phyloP scores from a whole-genome alignment of 2,888 invertebrate genomes.

The Pteria penguin region DNA sequence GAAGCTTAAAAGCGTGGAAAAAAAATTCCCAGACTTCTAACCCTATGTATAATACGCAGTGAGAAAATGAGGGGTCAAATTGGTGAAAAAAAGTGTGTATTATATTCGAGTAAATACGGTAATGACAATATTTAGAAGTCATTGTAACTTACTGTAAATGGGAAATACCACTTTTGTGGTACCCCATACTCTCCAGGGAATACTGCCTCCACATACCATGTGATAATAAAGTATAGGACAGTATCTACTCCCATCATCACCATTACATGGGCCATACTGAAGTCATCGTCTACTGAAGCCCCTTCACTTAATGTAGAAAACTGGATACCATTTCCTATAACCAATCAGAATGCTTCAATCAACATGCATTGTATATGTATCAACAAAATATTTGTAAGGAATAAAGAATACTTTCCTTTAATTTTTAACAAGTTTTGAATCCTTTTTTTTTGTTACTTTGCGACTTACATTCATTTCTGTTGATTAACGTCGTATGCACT shows the following conservation, averaged over 20 bases:
- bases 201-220: slow-evolving; percentile 92
- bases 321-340: slow-evolving; percentile 75
- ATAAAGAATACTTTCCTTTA: no score
- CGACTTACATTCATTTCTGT: no score
- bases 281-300: slow-evolving; percentile 85
- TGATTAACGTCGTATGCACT: no score
- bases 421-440: no score
- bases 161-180: slow-evolving; percentile 90
- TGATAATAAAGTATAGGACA: slow-evolving; percentile 86
- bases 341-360: neutral
- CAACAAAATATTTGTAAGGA: no score
- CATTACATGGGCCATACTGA: slow-evolving; percentile 84
- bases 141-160: slow-evolving; percentile 83
- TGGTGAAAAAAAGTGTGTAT: no score
- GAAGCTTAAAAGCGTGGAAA: no score
- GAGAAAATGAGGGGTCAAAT: no score
- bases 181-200: slow-evolving; percentile 93
- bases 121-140: neutral
- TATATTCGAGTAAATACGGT: neutral
- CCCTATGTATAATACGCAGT: no score
- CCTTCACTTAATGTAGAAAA: slow-evolving; percentile 79
- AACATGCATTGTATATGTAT: no score
- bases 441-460: no score
- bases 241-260: slow-evolving; percentile 87
- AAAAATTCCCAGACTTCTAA: no score